phyloP scores from a whole-genome alignment of 2,888 invertebrate species.

The Holacanthella duospinosa region DNA sequence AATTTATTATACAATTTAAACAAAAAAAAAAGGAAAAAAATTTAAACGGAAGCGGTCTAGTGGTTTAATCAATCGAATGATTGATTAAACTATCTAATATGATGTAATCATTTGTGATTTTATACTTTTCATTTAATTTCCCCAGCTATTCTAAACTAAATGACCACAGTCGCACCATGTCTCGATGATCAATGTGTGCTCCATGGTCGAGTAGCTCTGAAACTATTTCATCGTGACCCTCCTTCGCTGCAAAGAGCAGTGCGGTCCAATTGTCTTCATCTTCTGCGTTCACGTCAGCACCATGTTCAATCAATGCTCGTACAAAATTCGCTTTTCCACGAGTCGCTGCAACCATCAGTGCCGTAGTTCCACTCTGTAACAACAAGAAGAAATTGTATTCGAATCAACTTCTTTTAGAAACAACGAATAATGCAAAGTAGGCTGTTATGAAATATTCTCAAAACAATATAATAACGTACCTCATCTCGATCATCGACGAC shows the following conservation, averaged over 20 bases:
- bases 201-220: conserved; percentile 72
- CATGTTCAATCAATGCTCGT: conserved; percentile 70
- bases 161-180: conserved; percentile 75
- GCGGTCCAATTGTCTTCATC: conserved; percentile 93
- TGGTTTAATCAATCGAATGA: no score
- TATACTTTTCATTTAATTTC: no score
- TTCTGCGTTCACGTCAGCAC: conserved; percentile 82
- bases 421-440: background rate
- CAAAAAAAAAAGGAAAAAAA: background rate
- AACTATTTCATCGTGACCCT: conserved; percentile 71
- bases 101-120: no score
- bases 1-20: no score
- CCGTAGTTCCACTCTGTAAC: conserved; percentile 78
- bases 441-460: no score
- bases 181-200: conserved; percentile 73
- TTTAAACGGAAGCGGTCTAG: background rate
- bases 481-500: conserved; percentile 79
- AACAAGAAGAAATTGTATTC: background rate
- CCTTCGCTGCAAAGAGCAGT: conserved; percentile 78
- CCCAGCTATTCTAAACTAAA: no score
- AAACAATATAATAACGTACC: conserved; percentile 45
- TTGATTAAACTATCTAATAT: no score
- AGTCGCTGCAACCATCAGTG: conserved; percentile 81
- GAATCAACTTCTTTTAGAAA: no score
- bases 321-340: conserved; percentile 75